Conservation (phyloP, 2,888 invertebrate species). For the Andrena praecox region DNA sequence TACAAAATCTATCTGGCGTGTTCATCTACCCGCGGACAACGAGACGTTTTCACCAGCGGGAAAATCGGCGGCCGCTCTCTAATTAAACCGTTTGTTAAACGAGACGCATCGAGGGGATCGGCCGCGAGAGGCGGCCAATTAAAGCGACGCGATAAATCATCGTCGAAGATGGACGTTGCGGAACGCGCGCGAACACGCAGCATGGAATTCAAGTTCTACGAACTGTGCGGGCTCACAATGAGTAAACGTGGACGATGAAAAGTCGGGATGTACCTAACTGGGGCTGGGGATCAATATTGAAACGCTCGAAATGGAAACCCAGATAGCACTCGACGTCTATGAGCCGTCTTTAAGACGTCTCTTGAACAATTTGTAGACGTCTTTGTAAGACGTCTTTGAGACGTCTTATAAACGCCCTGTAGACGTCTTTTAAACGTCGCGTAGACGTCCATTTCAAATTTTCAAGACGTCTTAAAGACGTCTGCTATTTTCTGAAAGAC, state of each 20-base stretch:
- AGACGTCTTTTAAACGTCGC: no score
- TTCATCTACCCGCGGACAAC: slow-evolving; percentile 56
- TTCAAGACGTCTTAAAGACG: no score
- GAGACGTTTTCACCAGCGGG: slow-evolving; percentile 51
- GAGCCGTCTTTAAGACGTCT: no score
- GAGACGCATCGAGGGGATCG: slow-evolving; percentile 32
- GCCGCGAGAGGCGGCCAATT: slow-evolving; percentile 34
- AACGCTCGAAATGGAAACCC: no score
- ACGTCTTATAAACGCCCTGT: no score
- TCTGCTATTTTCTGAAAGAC: no score
- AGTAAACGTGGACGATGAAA: neutral
- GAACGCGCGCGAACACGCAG: slow-evolving; percentile 1
- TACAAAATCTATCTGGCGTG: slow-evolving; percentile 56
- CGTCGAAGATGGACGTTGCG: neutral
- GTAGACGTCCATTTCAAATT: no score
- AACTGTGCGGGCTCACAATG: neutral
- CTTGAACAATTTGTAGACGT: no score
- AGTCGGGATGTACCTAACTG: no score
- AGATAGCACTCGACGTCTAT: no score
- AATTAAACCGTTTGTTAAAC: slow-evolving; percentile 56
- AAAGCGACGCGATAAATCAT: slow-evolving; percentile 48
- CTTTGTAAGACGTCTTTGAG: no score
- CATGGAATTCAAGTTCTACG: neutral
- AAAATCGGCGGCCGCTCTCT: slow-evolving; percentile 50
- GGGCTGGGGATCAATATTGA: no score